Conservation (phyloP, 2,797 vertebrate genomes). For the Anomalospiza imberbis region DNA sequence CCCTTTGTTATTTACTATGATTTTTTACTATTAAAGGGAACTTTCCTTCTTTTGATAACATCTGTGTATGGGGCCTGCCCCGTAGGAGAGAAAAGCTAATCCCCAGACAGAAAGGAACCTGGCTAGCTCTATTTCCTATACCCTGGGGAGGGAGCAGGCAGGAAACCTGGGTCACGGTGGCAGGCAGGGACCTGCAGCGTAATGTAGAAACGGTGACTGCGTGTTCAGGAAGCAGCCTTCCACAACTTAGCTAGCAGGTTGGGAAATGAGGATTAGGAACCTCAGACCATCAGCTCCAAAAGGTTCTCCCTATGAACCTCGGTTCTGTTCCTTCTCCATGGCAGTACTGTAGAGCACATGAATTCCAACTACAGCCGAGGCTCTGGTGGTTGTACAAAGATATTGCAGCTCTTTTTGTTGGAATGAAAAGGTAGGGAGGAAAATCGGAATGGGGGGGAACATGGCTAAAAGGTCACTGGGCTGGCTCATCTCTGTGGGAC, state of each 20-base stretch:
- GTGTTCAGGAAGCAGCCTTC: not conserved
- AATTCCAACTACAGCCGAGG: not conserved
- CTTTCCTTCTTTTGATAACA: not conserved
- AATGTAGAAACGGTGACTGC: not conserved
- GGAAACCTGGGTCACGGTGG: not conserved
- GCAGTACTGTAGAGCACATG: too few relatives aligned
- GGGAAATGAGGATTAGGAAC: not conserved
- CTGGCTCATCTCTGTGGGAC: not conserved
- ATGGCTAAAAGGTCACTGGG: not conserved
- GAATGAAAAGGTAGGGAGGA: not conserved
- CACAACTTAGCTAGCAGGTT: not conserved
- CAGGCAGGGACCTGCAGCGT: slow-evolving; percentile 13
- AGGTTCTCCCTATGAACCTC: accelerated
- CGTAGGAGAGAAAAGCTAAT: not conserved
- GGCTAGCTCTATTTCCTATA: not conserved
- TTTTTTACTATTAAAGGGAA: not conserved
- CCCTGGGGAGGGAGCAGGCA: not conserved
- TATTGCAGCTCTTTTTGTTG: not conserved
- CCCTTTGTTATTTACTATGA: not conserved
- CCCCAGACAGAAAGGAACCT: not conserved
- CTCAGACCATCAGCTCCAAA: not conserved
- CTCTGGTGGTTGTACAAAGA: not conserved
- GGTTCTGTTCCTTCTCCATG: not conserved
- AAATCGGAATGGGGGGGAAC: not conserved
- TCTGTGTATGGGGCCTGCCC: not conserved